A percentile compares a stretch with the other conserved stretches of the same genome.
These are phyloP conservation scores for Caenorhabditis sp. DNA, from an alignment of 2,888 invertebrate genomes.

Conservation along the genomic window DNA sequence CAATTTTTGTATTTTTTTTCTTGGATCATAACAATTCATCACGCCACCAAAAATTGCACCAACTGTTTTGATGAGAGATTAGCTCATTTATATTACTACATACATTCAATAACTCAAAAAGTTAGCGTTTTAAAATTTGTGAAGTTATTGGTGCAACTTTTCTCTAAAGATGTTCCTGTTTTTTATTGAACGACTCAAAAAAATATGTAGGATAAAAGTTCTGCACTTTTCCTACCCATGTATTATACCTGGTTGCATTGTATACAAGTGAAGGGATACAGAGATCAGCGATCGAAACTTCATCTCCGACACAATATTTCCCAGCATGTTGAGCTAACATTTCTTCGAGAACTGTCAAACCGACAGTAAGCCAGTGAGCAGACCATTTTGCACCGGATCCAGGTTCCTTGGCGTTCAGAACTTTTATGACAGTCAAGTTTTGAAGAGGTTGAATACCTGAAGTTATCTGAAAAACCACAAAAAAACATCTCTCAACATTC, in stretches of 20 bases:
- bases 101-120: too few relatives aligned
- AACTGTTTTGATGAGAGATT: too few relatives aligned
- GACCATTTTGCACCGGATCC: slow-evolving; percentile 54
- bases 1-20: too few relatives aligned
- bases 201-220: too few relatives aligned
- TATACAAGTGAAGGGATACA: slow-evolving; percentile 94
- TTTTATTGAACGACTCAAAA: too few relatives aligned
- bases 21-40: too few relatives aligned
- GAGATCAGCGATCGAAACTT: slow-evolving; percentile 90
- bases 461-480: slow-evolving; percentile 76
- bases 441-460: slow-evolving; percentile 96
- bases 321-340: slow-evolving; percentile 82
- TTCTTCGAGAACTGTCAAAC: slow-evolving; percentile 78
- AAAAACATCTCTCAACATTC: too few relatives aligned
- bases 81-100: too few relatives aligned
- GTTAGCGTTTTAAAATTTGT: too few relatives aligned
- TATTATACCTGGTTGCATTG: slow-evolving; percentile 85
- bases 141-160: too few relatives aligned
- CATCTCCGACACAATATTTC: slow-evolving; percentile 84
- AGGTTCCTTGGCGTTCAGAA: slow-evolving; percentile 71
- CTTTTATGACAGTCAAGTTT: slow-evolving; percentile 86
- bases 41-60: too few relatives aligned
- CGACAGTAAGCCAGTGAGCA: slow-evolving; percentile 76
- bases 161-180: too few relatives aligned
- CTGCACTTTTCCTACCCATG: slow-evolving; percentile 79